These are phyloP conservation scores for Cyclargus thomasi DNA, from an alignment of 1,140 invertebrate species.

Conservation along the genomic window DNA sequence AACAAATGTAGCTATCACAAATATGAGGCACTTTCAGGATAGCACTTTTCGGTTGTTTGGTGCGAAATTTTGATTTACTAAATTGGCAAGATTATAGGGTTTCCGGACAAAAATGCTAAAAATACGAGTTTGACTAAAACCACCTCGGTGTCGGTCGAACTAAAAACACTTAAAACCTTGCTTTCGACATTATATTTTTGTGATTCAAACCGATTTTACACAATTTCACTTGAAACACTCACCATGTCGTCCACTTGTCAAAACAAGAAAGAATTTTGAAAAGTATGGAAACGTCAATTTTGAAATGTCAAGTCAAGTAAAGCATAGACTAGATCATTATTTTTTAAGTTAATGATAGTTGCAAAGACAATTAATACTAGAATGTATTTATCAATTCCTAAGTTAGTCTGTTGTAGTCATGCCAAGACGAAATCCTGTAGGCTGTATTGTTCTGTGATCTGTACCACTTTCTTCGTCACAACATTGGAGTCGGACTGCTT, in stretches of 20 bases:
- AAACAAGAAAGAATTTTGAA: slow-evolving; percentile 50
- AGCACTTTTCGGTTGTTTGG: neutral
- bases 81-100: neutral
- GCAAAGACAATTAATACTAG: too few relatives aligned
- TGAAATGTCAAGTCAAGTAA: slow-evolving; percentile 2
- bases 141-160: neutral
- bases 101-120: neutral
- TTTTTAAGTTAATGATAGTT: neutral
- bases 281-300: neutral
- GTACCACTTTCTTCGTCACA: too few relatives aligned
- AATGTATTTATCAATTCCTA: too few relatives aligned
- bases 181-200: slow-evolving; percentile 6
- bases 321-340: slow-evolving; percentile 32
- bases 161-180: slow-evolving; percentile 10
- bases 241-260: slow-evolving; percentile 64
- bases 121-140: neutral
- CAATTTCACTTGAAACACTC: slow-evolving; percentile 35
- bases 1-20: neutral
- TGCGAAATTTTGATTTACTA: neutral
- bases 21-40: neutral
- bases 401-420: too few relatives aligned
- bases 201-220: slow-evolving; percentile 41
- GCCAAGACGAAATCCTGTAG: too few relatives aligned
- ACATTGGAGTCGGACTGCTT: too few relatives aligned
- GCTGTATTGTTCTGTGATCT: too few relatives aligned